These are phyloP conservation scores for Magallana nippona DNA, from an alignment of 2,888 invertebrate species.

Conservation along the genomic window DNA sequence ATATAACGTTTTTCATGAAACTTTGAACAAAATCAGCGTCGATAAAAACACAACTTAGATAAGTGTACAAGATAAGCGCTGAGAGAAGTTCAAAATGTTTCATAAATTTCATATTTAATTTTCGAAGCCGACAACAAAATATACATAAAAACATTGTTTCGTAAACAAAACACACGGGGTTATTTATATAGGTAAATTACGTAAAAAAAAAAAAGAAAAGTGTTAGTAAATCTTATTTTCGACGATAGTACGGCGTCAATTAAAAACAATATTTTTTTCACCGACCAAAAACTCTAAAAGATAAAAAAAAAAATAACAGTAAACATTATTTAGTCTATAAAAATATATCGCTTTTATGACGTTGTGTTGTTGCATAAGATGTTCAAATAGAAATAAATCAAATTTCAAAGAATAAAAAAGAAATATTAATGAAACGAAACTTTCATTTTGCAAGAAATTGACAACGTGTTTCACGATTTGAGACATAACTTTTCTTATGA, in stretches of 20 bases:
- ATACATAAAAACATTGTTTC: not conserved
- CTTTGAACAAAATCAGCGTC: conserved; percentile 37
- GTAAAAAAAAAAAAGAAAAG: not conserved
- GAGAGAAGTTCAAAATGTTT: conserved; percentile 8
- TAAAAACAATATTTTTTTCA: too few species aligned
- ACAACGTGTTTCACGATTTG: conserved; percentile 26
- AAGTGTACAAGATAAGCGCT: not conserved
- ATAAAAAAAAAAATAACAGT: too few species aligned
- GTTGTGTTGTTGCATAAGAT: not conserved
- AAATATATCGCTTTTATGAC: too few species aligned
- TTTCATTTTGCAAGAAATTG: conserved; percentile 17
- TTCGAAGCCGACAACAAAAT: conserved; percentile 5
- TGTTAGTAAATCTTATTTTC: too few species aligned
- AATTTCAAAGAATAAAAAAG: conserved; percentile 18
- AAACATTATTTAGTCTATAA: too few species aligned
- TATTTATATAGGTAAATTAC: not conserved
- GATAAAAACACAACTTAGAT: conserved; percentile 23
- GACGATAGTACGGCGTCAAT: too few species aligned
- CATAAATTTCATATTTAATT: conserved; percentile 24
- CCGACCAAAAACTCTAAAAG: too few species aligned
- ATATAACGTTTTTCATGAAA: conserved; percentile 40
- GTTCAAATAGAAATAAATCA: not conserved
- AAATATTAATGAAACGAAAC: conserved; percentile 16
- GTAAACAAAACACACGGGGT: not conserved
- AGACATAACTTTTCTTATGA: conserved; percentile 31